Base-by-base conservation (phyloP, 2,888 invertebrate genomes). In the Lepidonotus clava region DNA sequence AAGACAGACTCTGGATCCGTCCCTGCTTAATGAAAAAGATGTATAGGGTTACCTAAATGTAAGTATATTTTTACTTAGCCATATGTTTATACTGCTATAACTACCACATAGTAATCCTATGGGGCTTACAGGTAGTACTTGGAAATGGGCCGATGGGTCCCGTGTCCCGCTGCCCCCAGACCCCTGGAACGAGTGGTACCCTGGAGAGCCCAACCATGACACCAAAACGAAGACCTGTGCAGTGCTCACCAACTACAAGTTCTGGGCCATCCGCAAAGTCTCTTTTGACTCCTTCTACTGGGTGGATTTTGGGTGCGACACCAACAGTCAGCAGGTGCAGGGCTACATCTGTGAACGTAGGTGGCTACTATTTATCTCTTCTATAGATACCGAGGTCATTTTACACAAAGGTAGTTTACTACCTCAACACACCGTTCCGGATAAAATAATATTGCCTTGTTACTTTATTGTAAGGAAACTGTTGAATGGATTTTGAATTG, bases 341-440 rank as follows among this genome's bases (percentile, higher is more conserved):
- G 89, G 89, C 18, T 89, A 86, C 84, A 86, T 89, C 46, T 89
- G 89, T 76, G 89, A 89, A 53, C 24, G 89, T 89, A 67, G 66
- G 87, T 53, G 32, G 11, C 32, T 1, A 32, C 40, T 61, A 2
- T 34, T 21, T 8, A 8, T 11, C 41, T 46, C 24, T 83, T 83
- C 41, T 66, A 6, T 11, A 46, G 8, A 46, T 46, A 46, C n/a
- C n/a, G n/a, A n/a, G n/a, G n/a, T n/a, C n/a, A n/a, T n/a, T n/a
- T n/a, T n/a, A n/a, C n/a, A n/a, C n/a, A n/a, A n/a, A n/a, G n/a
- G n/a, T n/a, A n/a, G n/a, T n/a, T n/a, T n/a, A n/a, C n/a, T n/a
- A n/a, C n/a, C n/a, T n/a, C n/a, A n/a, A n/a, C n/a, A n/a, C n/a
- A n/a, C n/a, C n/a, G n/a, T n/a, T n/a, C n/a, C n/a, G n/a, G n/a